These are phyloP conservation scores for Drosophila limbata DNA, from an alignment of 2,888 invertebrate species.

Conservation along the genomic window DNA sequence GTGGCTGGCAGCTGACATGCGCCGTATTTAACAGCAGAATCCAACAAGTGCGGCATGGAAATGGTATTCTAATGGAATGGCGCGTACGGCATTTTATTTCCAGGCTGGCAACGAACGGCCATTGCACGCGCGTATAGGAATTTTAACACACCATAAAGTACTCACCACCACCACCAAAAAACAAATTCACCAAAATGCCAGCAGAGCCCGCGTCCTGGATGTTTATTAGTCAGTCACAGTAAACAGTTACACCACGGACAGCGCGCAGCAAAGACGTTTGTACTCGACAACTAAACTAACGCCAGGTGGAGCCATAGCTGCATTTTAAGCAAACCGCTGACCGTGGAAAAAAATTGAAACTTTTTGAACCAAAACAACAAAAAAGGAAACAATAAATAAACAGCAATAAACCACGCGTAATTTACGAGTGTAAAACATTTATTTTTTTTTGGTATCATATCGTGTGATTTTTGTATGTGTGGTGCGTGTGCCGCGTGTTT, in stretches of 20 bases:
- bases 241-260: slow-evolving; percentile 68
- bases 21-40: slow-evolving; percentile 60
- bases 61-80: slow-evolving; percentile 16
- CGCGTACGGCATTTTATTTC: slow-evolving; percentile 12
- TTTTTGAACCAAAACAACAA: not conserved
- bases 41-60: slow-evolving; percentile 82
- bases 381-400: not conserved
- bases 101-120: slow-evolving; percentile 8
- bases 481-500: slow-evolving; percentile 35
- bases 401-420: not conserved
- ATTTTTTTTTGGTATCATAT: slow-evolving; percentile 10
- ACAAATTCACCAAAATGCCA: slow-evolving; percentile 31
- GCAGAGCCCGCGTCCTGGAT: slow-evolving; percentile 49
- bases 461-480: slow-evolving; percentile 17
- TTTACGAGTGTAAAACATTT: not conserved
- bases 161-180: slow-evolving; percentile 32
- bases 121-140: slow-evolving; percentile 15
- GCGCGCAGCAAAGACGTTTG: slow-evolving; percentile 57
- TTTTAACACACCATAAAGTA: slow-evolving; percentile 8
- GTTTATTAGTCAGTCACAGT: slow-evolving; percentile 52
- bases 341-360: slow-evolving; percentile 24
- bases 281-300: not conserved
- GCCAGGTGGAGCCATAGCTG: slow-evolving; percentile 34
- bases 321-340: slow-evolving; percentile 36
- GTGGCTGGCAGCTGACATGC: slow-evolving; percentile 67